Percentiles rank a stretch among this genome's conserved stretches.
These are phyloP conservation scores for Cyprinella venusta DNA, from an alignment of 2,797 vertebrate genomes.

Conservation along the genomic window DNA sequence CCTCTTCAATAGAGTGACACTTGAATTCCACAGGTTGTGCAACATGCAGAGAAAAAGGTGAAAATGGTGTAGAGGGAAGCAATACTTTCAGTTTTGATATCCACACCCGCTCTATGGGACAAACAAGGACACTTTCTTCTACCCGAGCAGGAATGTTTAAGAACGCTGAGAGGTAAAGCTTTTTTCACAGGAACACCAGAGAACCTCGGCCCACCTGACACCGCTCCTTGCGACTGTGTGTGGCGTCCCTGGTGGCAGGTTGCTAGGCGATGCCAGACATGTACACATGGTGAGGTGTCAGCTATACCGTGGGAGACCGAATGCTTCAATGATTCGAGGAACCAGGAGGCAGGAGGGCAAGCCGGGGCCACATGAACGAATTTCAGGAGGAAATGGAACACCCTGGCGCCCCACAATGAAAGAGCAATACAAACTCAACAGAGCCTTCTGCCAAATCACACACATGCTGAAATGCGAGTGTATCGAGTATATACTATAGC, in stretches of 20 bases:
- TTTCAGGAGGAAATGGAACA: conserved; percentile 22
- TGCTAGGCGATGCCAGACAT: conserved; percentile 50
- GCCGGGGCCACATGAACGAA: not conserved
- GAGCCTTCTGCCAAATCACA: conserved; percentile 4
- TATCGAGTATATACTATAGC: not conserved
- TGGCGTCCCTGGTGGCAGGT: conserved; percentile 46
- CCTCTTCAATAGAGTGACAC: too few relatives aligned
- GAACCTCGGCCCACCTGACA: conserved; percentile 37
- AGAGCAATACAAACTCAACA: not conserved
- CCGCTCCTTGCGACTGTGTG: conserved; percentile 9
- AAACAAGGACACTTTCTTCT: conserved; percentile 11
- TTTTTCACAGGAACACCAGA: conserved; percentile 42
- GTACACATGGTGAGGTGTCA: conserved; percentile 54
- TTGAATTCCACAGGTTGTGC: not conserved
- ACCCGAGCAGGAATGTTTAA: not conserved
- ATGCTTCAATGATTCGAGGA: conserved; percentile 50
- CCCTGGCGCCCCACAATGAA: not conserved
- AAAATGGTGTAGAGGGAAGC: not conserved
- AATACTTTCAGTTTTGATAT: not conserved
- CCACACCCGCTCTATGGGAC: conserved; percentile 2
- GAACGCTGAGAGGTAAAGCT: conserved; percentile 28
- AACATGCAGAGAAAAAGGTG: not conserved
- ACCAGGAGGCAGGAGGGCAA: conserved; percentile 15
- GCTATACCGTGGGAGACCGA: conserved; percentile 62
- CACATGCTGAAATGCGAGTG: not conserved